Evolutionary conservation across 2,797 vertebrate genomes (phyloP).

Genomic region (Cossypha polioptera): DNA sequence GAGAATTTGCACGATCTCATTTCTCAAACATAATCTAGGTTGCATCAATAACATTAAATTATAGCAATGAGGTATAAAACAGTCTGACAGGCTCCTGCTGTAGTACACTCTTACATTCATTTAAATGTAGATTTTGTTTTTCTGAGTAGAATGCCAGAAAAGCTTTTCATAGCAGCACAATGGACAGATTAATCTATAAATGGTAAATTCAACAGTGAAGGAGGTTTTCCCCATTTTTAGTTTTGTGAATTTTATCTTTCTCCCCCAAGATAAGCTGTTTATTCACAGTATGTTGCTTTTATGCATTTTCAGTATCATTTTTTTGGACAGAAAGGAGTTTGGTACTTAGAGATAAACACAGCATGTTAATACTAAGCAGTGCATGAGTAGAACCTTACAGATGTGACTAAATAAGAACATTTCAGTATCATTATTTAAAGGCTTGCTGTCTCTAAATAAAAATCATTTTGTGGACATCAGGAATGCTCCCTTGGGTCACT

Average conservation of each 20-base stretch:
- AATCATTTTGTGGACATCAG: not conserved
- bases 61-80: constrained; percentile 65
- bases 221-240: constrained; percentile 64
- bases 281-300: constrained; percentile 73
- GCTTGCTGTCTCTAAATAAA: not conserved
- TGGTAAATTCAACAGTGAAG: constrained; percentile 65
- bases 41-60: constrained; percentile 65
- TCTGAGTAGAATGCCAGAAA: constrained; percentile 70
- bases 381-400: constrained; percentile 37
- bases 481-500: not conserved
- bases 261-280: constrained; percentile 73
- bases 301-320: constrained; percentile 57
- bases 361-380: constrained; percentile 37
- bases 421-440: not conserved
- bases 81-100: constrained; percentile 62
- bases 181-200: constrained; percentile 75
- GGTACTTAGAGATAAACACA: constrained; percentile 65
- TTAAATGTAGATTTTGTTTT: constrained; percentile 77
- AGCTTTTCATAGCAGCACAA: constrained; percentile 69
- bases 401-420: constrained; percentile 12
- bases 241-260: constrained; percentile 69
- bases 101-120: constrained; percentile 68
- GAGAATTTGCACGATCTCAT: constrained; percentile 47
- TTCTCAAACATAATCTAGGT: constrained; percentile 64
- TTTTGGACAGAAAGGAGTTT: constrained; percentile 51